phyloP scores from a whole-genome alignment of 2,888 invertebrate species.

The Onchidella celtica region DNA sequence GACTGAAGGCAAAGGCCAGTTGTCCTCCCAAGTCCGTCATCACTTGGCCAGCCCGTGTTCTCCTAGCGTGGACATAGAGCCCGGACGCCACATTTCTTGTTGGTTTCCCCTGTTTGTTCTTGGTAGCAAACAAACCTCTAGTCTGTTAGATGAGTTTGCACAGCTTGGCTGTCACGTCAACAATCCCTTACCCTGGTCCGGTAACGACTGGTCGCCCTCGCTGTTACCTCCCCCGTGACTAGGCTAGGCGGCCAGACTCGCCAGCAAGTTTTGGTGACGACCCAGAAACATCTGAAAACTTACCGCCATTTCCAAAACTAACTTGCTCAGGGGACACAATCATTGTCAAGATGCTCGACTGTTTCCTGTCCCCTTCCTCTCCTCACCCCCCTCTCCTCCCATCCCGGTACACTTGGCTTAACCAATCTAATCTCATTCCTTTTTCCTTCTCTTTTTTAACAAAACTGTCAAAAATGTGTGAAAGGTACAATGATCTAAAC shows the following conservation, averaged over 20 bases:
- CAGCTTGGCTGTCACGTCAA: constrained; percentile 6
- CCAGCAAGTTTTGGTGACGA: too few species aligned
- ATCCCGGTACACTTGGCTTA: too few species aligned
- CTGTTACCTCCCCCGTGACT: too few species aligned
- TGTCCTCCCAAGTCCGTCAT: background rate
- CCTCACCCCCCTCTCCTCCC: too few species aligned
- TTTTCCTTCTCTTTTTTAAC: too few species aligned
- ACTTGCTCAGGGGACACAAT: background rate
- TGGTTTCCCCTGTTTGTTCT: background rate
- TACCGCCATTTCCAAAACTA: background rate
- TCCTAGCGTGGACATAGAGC: constrained; percentile 14
- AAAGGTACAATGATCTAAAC: too few species aligned
- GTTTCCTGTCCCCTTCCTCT: background rate
- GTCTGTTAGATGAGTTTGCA: background rate
- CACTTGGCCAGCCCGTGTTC: background rate
- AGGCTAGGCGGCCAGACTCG: too few species aligned
- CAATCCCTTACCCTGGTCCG: background rate
- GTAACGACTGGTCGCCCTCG: too few species aligned
- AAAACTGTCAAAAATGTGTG: too few species aligned
- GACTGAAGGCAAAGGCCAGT: too few species aligned
- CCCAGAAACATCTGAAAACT: background rate
- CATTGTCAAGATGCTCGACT: background rate
- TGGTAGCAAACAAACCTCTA: constrained; percentile 1
- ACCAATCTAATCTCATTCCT: too few species aligned
- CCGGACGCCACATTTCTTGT: constrained; percentile 6